Evolutionary conservation across 2,113 vertebrate genomes (phyloP), one percentile per base, ranked within the genome.

Genomic region (Dendropsophus ebraccatus): DNA sequence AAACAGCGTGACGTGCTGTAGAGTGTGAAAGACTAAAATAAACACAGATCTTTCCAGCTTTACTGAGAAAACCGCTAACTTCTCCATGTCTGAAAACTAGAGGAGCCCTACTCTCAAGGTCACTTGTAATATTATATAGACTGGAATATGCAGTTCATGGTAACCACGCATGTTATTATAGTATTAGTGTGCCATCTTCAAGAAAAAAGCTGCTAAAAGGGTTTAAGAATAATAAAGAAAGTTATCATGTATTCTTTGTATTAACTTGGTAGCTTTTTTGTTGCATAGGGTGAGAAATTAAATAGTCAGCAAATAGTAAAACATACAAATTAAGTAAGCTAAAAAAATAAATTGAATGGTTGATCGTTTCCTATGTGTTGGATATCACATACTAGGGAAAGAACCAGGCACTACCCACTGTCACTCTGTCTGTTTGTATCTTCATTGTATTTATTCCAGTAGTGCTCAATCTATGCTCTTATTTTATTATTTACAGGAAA

Each of bases 11-110:
- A 85, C 75, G 84, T 35, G 84, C 54, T 50, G 56, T 84, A 52
- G 78, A 72, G 60, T 81, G 58, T 86, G 76, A 81, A 80, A 73
- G 65, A 80, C 62, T 58, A 72, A 81, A 81, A 86, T 86, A 86
- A 86, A 81, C 76, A 76, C 58, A 73, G 32, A 72, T 80, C 49
- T 86, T 86, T 86, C 76, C 84, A 56, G 30, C 50, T 86, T 56
- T 37, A 72, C 76, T 79, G 60, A 78, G 60, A 79, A 79, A 85
- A 79, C 35, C 35, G 56, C 74, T 77, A 65, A 81, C 78, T 62
- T 56, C 56, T 81, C 41, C 78, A 81, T 81, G 78, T 17, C 41
- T 77, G 47, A 52, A 77, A 81, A 45, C n/a, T 47, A 62, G 23
- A 81, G 45, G 60, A 62, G 77, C 58, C 28, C 21, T 13, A 32